Evolutionary conservation across 2,797 vertebrate genomes (phyloP).

Genomic region (Pelobates cultripes): DNA sequence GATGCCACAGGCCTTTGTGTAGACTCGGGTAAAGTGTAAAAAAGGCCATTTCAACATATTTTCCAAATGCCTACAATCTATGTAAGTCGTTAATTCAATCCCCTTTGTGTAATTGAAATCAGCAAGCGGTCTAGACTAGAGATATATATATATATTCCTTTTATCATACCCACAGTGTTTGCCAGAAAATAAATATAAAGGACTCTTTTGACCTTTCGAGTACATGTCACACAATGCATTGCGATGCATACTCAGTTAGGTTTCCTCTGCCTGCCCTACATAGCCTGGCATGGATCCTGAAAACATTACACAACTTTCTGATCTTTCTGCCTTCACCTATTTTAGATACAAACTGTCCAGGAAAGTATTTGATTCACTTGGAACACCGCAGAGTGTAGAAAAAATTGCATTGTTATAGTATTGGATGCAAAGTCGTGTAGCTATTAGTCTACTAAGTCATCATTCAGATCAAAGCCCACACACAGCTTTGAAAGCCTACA

Average conservation of each 20-base stretch:
- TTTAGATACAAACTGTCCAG: conserved; percentile 35
- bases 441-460: conserved; percentile 72
- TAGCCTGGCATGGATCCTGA: conserved; percentile 6
- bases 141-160: conserved; percentile 13
- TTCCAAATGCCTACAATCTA: conserved; percentile 2
- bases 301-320: conserved; percentile 54
- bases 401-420: conserved; percentile 67
- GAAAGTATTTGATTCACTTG: conserved; percentile 61
- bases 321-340: conserved; percentile 61
- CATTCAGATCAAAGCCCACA: conserved; percentile 82
- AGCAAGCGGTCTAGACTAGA: conserved; percentile 29
- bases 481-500: conserved; percentile 78
- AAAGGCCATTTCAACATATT: background rate
- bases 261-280: background rate
- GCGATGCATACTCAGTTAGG: background rate
- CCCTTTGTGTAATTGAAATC: conserved; percentile 24
- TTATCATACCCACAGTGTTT: background rate
- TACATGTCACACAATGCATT: background rate
- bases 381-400: conserved; percentile 69
- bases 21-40: background rate
- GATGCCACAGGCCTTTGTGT: background rate
- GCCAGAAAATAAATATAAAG: conserved; percentile 7
- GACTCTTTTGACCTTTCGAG: conserved; percentile 21
- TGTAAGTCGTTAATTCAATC: background rate
- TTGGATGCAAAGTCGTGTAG: conserved; percentile 65